These are phyloP conservation scores for Cordilura impudica DNA, from an alignment of 2,888 invertebrate genomes.

Conservation along the genomic window DNA sequence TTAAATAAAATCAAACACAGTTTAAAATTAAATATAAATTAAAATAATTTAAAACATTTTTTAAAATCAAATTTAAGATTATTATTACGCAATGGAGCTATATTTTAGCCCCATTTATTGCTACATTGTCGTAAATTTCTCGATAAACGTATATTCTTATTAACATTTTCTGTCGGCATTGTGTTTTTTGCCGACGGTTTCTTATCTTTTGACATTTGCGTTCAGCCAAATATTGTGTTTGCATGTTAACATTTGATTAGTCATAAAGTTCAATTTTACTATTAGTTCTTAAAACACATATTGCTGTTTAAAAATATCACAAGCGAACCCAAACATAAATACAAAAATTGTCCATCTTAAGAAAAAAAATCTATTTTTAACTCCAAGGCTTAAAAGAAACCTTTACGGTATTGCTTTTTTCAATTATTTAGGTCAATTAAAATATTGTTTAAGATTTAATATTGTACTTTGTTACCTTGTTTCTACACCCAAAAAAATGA, in stretches of 20 bases:
- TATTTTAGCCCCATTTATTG: not conserved
- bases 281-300: conserved; percentile 9
- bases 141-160: conserved; percentile 27
- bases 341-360: conserved; percentile 36
- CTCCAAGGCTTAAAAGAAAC: conserved; percentile 14
- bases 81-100: not conserved
- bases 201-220: conserved; percentile 71
- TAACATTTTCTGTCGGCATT: conserved; percentile 42
- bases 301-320: not conserved
- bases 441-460: conserved; percentile 24
- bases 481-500: conserved; percentile 37
- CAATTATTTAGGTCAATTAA: conserved; percentile 56
- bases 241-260: conserved; percentile 75
- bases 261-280: conserved; percentile 66
- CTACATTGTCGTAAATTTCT: not conserved
- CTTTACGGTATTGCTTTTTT: conserved; percentile 20
- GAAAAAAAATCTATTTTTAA: not conserved
- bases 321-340: not conserved
- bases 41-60: too few species aligned
- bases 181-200: too few species aligned
- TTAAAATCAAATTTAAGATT: too few species aligned
- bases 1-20: too few species aligned
- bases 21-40: too few species aligned
- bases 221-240: conserved; percentile 67
- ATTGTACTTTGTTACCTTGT: not conserved